Conservation (phyloP, 2,797 vertebrate genomes). For the Anniella stebbinsi region DNA sequence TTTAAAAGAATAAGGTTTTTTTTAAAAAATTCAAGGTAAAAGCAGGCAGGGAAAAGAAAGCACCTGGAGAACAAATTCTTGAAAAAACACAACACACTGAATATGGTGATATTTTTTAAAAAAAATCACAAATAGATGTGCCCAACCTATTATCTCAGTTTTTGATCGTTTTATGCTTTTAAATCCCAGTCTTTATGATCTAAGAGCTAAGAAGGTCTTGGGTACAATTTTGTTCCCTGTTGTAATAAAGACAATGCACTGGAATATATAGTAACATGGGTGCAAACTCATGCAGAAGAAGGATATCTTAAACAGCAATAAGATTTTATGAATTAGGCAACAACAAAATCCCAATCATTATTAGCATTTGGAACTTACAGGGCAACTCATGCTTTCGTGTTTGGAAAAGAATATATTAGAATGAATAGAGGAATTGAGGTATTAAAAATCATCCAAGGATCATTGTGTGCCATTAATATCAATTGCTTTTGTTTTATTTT, state of each 20-base stretch:
- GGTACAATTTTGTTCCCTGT: constrained; percentile 5
- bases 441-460: constrained; percentile 63
- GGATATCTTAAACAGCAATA: constrained; percentile 60
- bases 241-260: constrained; percentile 48
- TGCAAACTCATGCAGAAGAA: constrained; percentile 55
- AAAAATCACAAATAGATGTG: constrained; percentile 49
- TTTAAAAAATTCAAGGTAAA: constrained; percentile 44
- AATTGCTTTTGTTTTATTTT: constrained; percentile 50
- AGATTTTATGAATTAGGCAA: constrained; percentile 65
- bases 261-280: constrained; percentile 54
- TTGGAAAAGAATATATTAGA: constrained; percentile 67
- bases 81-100: not conserved
- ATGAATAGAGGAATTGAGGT: constrained; percentile 61
- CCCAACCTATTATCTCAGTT: constrained; percentile 46
- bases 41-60: constrained; percentile 33
- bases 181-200: constrained; percentile 45
- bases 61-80: constrained; percentile 20
- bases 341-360: constrained; percentile 63
- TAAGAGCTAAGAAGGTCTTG: constrained; percentile 50
- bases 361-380: constrained; percentile 67
- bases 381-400: constrained; percentile 60
- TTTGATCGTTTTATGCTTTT: constrained; percentile 48
- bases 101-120: not conserved
- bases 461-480: constrained; percentile 64
- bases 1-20: constrained; percentile 40